Conservation (phyloP, 2,797 vertebrate species). For the Lacerta viridis region DNA sequence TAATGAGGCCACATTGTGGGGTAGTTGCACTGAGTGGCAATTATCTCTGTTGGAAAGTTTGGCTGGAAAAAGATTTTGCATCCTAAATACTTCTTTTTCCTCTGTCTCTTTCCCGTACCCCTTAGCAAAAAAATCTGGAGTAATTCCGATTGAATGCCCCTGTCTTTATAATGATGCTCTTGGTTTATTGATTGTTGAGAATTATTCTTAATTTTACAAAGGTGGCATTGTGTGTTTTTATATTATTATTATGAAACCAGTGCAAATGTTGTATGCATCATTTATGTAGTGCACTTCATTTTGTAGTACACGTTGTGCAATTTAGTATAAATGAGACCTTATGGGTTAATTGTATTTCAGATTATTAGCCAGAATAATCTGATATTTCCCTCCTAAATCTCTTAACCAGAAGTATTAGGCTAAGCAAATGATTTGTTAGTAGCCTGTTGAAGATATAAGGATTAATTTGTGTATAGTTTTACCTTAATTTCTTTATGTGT, state of each 20-base stretch:
- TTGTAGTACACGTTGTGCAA: background rate
- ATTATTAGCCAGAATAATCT: too few species aligned
- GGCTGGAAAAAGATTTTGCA: constrained; percentile 21
- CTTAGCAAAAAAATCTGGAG: background rate
- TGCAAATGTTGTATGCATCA: background rate
- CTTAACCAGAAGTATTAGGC: background rate
- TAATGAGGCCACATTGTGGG: background rate
- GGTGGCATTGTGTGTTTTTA: background rate
- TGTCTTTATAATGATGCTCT: background rate
- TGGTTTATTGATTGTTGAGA: background rate
- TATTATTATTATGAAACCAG: background rate
- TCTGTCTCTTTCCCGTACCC: background rate
- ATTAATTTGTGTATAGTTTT: background rate
- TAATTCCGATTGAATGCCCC: background rate
- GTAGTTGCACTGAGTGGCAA: background rate
- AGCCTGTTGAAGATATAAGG: background rate
- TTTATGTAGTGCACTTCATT: background rate
- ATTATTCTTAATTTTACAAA: background rate
- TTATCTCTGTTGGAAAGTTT: constrained; percentile 24
- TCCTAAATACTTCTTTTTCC: background rate
- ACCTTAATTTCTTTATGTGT: background rate
- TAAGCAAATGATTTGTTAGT: background rate
- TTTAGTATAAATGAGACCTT: background rate
- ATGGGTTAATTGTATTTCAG: background rate
- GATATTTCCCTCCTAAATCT: background rate